These are phyloP conservation scores for Dendrophyllia cribrosa DNA, from an alignment of 64 coral and sea anemone species.

Conservation along the genomic window DNA sequence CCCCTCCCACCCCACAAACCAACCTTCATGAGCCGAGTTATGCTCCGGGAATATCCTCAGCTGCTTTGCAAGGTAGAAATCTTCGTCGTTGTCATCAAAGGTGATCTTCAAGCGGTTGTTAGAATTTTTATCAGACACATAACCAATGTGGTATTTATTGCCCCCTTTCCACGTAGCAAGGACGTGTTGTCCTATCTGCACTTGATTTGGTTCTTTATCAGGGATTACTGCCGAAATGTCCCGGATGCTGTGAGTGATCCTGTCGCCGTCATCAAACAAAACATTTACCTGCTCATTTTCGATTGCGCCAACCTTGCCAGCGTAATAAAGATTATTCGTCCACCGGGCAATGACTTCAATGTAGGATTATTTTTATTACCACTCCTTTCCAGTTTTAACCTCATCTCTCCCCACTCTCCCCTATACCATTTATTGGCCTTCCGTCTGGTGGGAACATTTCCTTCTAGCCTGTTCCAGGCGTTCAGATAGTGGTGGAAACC, in stretches of 20 bases:
- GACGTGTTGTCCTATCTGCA: constrained; percentile 58
- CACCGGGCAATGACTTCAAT: constrained; percentile 63
- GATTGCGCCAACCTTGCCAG: constrained; percentile 60
- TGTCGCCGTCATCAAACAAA: constrained; percentile 83
- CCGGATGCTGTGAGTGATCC: constrained; percentile 59
- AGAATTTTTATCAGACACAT: constrained; percentile 60
- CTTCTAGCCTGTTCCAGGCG: too few species aligned
- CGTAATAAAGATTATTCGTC: constrained; percentile 75
- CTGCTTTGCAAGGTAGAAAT: constrained; percentile 50
- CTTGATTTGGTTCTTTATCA: constrained; percentile 46
- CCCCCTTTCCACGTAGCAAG: constrained; percentile 44
- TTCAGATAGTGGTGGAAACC: too few species aligned
- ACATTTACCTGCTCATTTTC: constrained; percentile 41
- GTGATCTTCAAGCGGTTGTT: constrained; percentile 61
- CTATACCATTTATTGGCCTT: too few species aligned
- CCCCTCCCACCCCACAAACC: neutral
- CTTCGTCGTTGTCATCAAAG: constrained; percentile 78
- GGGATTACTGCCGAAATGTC: constrained; percentile 70
- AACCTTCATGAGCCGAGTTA: constrained; percentile 52
- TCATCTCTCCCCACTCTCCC: too few species aligned
- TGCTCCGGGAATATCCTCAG: constrained; percentile 12
- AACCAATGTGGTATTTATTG: constrained; percentile 56
- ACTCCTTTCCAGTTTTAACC: too few species aligned
- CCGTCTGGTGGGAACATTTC: too few species aligned
- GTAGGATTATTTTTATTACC: too few species aligned